phyloP scores from a whole-genome alignment of 2,797 vertebrate species.

The Sylvilagus floridanus region DNA sequence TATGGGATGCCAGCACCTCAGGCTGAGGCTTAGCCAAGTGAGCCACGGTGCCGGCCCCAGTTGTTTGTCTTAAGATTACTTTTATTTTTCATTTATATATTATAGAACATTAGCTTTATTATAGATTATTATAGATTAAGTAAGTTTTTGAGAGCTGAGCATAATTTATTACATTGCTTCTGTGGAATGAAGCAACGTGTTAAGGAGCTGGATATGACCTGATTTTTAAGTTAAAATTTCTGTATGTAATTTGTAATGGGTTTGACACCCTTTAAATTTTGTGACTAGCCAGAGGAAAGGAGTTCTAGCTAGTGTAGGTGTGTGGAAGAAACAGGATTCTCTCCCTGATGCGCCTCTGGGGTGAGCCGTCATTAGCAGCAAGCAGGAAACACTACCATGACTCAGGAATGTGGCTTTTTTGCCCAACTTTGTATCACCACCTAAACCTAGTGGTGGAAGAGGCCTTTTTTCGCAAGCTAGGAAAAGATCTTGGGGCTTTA shows the following conservation, averaged over 20 bases:
- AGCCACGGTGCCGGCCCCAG: too few relatives aligned
- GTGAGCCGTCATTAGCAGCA: neutral
- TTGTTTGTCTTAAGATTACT: neutral
- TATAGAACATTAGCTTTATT: slow-evolving; percentile 40
- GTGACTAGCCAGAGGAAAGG: slow-evolving; percentile 18
- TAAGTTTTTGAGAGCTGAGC: neutral
- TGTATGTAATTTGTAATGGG: slow-evolving; percentile 19
- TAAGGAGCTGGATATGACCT: too few relatives aligned
- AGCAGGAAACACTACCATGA: neutral
- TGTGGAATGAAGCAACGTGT: neutral
- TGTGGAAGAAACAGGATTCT: neutral
- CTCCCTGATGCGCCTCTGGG: neutral
- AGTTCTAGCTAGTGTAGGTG: neutral
- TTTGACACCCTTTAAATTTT: slow-evolving; percentile 62
- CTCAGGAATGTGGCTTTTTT: neutral
- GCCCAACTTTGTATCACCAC: neutral
- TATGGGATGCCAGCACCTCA: too few relatives aligned
- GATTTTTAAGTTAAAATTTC: slow-evolving; percentile 62
- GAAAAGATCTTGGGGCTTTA: slow-evolving; percentile 33
- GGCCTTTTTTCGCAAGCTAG: neutral
- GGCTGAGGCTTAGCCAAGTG: too few relatives aligned
- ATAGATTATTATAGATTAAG: slow-evolving; percentile 34
- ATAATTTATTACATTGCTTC: slow-evolving; percentile 26
- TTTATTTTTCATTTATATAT: slow-evolving; percentile 49
- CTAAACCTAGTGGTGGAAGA: neutral